Percentiles rank a stretch among this genome's conserved stretches.
Evolutionary conservation across 2,888 invertebrate species (phyloP).

Genomic region (Acrobasis consociella): DNA sequence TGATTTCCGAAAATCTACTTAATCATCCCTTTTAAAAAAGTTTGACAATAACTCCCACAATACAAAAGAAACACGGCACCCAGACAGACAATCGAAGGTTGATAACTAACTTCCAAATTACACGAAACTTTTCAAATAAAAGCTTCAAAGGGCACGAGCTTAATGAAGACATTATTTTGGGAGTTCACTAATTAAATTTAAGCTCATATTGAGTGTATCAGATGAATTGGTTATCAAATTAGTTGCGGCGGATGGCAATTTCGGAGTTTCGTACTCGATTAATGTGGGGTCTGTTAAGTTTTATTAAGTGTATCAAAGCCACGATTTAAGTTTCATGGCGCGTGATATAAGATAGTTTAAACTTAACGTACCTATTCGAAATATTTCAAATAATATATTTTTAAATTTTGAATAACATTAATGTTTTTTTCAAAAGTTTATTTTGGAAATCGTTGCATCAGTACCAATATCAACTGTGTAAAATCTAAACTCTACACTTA

Average conservation of each 20-base stretch:
- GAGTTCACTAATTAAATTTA: conserved; percentile 73
- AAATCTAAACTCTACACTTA: too few species aligned
- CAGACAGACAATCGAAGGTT: conserved; percentile 5
- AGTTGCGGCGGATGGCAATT: conserved; percentile 54
- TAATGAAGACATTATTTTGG: conserved; percentile 78
- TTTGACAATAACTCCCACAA: not conserved
- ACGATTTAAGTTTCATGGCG: too few species aligned
- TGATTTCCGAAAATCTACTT: too few species aligned
- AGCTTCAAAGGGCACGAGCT: conserved; percentile 64
- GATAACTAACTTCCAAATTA: conserved; percentile 71
- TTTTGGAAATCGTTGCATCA: too few species aligned
- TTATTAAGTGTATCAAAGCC: not conserved
- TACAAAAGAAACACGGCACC: not conserved
- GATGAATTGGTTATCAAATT: conserved; percentile 57
- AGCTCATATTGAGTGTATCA: conserved; percentile 51
- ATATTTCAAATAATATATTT: conserved; percentile 48
- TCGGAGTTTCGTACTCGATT: not conserved
- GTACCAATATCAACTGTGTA: too few species aligned
- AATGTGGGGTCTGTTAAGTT: not conserved
- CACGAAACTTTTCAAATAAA: conserved; percentile 77
- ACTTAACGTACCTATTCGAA: too few species aligned
- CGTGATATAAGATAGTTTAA: too few species aligned
- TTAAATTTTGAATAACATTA: too few species aligned
- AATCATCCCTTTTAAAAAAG: not conserved
- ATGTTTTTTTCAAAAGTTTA: too few species aligned